Evolutionary conservation across 2,113 vertebrate genomes (phyloP).

Genomic region (Gavia stellata): DNA sequence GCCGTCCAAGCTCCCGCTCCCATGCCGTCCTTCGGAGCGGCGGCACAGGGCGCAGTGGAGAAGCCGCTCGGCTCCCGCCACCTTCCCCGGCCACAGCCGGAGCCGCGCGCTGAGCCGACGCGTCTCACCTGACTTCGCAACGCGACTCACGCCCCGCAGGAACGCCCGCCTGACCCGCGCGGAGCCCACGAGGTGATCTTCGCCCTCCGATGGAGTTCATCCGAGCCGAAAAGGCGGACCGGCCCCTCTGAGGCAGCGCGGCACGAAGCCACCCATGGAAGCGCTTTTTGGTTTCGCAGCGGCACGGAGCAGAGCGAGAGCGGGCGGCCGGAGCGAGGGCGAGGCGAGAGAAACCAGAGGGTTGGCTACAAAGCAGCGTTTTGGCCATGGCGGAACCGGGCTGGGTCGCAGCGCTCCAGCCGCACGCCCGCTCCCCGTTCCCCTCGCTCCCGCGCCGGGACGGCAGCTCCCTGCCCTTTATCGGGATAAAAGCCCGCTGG

Average conservation of each 20-base stretch:
- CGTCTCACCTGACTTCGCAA: rapidly evolving
- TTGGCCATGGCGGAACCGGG: rapidly evolving
- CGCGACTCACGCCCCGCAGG: rapidly evolving
- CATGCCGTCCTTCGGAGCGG: not conserved
- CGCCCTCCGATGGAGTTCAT: not conserved
- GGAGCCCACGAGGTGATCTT: rapidly evolving
- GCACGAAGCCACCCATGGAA: not conserved
- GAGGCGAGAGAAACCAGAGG: not conserved
- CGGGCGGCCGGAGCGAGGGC: not conserved
- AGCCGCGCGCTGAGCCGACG: rapidly evolving
- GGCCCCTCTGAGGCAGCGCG: not conserved
- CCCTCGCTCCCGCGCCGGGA: not conserved
- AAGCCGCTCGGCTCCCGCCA: not conserved
- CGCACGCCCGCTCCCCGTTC: not conserved
- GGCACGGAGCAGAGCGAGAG: not conserved
- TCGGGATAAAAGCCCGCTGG: not conserved
- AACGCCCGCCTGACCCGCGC: not conserved
- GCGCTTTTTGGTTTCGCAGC: not conserved
- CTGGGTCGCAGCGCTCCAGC: not conserved
- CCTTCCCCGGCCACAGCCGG: rapidly evolving
- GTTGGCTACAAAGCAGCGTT: too few relatives aligned
- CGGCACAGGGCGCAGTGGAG: not conserved
- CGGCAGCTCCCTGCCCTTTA: not conserved
- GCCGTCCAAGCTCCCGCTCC: not conserved
- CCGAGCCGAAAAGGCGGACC: rapidly evolving